These are phyloP conservation scores for Petrocephalus sullivani DNA, from an alignment of 2,797 vertebrate genomes.

Conservation along the genomic window DNA sequence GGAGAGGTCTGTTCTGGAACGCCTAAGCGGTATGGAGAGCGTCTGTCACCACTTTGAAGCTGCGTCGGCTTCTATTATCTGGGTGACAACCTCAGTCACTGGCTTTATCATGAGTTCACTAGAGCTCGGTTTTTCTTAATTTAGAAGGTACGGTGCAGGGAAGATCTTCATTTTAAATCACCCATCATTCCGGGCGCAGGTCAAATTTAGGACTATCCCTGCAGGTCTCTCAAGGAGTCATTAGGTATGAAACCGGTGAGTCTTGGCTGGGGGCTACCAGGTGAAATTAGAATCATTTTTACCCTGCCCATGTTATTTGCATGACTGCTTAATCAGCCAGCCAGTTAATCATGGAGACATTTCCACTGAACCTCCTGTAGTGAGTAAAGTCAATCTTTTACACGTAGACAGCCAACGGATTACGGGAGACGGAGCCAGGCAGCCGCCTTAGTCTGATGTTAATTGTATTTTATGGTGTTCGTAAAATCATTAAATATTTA, in stretches of 20 bases:
- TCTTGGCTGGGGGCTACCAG: background rate
- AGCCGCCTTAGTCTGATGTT: background rate
- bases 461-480: background rate
- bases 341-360: slow-evolving; percentile 7
- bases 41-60: background rate
- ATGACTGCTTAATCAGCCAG: slow-evolving; percentile 1
- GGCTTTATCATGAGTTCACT: background rate
- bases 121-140: background rate
- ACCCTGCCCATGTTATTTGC: background rate
- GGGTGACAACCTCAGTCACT: background rate
- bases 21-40: background rate
- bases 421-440: background rate
- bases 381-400: background rate
- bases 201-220: background rate
- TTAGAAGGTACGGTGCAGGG: background rate
- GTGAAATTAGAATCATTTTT: slow-evolving; percentile 3
- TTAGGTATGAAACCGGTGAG: background rate
- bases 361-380: background rate
- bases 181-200: background rate
- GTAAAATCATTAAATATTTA: background rate
- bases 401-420: background rate
- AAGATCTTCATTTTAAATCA: background rate
- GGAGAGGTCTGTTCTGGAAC: background rate
- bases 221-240: background rate
- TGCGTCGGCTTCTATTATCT: background rate